Conservation (phyloP, 2,113 vertebrate species). For the Hydrolagus affinis region DNA sequence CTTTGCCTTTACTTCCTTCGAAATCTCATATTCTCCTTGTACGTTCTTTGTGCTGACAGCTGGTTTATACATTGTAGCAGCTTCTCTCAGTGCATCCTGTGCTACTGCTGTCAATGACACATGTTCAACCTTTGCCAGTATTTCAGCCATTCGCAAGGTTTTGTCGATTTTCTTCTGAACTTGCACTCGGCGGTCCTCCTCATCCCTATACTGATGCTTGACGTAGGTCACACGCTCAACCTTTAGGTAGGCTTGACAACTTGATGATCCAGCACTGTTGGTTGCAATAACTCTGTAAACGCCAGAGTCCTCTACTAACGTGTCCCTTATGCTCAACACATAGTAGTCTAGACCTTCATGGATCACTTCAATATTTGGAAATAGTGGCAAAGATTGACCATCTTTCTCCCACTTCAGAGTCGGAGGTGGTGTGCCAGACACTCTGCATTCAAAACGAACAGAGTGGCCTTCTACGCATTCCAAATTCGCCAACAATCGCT, state of each 20-base stretch:
- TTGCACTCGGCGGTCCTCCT: constrained; percentile 61
- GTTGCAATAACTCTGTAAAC: constrained; percentile 91
- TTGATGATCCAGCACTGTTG: constrained; percentile 88
- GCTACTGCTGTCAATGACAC: constrained; percentile 75
- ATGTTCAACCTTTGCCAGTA: constrained; percentile 70
- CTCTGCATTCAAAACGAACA: constrained; percentile 87
- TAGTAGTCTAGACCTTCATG: constrained; percentile 95
- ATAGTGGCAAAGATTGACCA: constrained; percentile 75
- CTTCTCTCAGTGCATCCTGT: constrained; percentile 83
- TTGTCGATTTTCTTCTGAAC: constrained; percentile 76
- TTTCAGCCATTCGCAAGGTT: constrained; percentile 82
- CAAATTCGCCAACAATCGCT: constrained; percentile 87
- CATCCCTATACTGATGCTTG: constrained; percentile 75
- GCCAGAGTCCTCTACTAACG: constrained; percentile 85
- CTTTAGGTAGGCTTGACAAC: constrained; percentile 86
- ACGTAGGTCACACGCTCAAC: constrained; percentile 76
- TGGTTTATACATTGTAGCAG: constrained; percentile 82
- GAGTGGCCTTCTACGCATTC: constrained; percentile 89
- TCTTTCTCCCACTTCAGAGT: constrained; percentile 91
- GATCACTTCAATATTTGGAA: constrained; percentile 83
- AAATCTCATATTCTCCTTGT: constrained; percentile 76
- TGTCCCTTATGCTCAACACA: constrained; percentile 82
- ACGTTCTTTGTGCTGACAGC: constrained; percentile 79
- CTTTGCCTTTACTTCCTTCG: constrained; percentile 72
- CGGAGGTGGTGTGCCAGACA: constrained; percentile 77